A percentile compares a stretch with the other conserved stretches of the same genome.
These are phyloP conservation scores for Falcunculus frontatus DNA, from an alignment of 2,113 vertebrate genomes.

Conservation along the genomic window DNA sequence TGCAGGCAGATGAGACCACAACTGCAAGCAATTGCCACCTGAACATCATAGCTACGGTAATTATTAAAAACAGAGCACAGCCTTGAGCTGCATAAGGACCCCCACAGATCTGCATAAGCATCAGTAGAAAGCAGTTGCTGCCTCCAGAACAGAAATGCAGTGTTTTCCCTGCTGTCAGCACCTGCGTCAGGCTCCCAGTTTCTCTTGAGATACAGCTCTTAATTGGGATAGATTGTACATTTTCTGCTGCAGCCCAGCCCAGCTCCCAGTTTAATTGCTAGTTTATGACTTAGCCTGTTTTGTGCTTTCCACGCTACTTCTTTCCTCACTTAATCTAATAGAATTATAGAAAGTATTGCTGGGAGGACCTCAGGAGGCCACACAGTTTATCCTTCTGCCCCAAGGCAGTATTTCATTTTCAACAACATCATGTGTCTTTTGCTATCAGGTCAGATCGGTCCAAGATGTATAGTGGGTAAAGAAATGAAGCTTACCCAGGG, in stretches of 20 bases:
- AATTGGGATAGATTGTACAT: constrained; percentile 65
- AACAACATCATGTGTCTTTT: constrained; percentile 53
- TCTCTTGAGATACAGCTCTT: constrained; percentile 58
- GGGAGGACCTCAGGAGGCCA: constrained; percentile 49
- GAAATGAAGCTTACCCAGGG: constrained; percentile 45
- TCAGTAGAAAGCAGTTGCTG: constrained; percentile 8
- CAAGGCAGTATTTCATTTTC: constrained; percentile 56
- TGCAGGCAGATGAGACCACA: neutral
- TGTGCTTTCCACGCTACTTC: constrained; percentile 20
- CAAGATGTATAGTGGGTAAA: constrained; percentile 17
- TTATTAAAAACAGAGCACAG: neutral
- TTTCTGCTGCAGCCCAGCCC: constrained; percentile 49
- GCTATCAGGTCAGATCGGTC: constrained; percentile 40
- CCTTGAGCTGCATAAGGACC: neutral
- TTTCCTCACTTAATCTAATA: constrained; percentile 48
- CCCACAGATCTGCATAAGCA: neutral
- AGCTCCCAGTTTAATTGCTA: constrained; percentile 25
- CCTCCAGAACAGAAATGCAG: constrained; percentile 13
- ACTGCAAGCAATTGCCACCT: neutral
- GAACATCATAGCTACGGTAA: neutral
- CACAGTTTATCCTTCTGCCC: constrained; percentile 55
- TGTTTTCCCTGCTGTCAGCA: constrained; percentile 56
- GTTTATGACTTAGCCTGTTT: constrained; percentile 55
- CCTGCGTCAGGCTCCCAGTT: constrained; percentile 30
- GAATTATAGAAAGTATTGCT: constrained; percentile 57